Conservation (phyloP, 2,888 invertebrate genomes). For the Platycheirus rosarum region DNA sequence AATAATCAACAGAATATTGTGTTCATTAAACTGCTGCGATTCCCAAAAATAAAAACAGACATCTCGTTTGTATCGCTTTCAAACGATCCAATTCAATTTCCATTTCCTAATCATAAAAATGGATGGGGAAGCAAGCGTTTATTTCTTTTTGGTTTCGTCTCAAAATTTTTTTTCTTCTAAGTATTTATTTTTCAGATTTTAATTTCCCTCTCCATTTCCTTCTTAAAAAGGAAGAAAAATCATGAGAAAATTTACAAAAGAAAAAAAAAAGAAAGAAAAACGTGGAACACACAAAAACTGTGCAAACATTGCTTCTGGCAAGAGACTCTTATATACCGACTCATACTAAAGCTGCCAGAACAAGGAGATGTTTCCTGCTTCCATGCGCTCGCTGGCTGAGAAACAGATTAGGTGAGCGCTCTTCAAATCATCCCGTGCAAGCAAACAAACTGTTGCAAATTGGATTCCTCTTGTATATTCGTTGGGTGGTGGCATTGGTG, state of each 20-base stretch:
- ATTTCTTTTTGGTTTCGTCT: conserved; percentile 31
- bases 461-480: conserved; percentile 60
- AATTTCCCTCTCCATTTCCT: conserved; percentile 65
- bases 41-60: too few species aligned
- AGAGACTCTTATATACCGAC: conserved; percentile 21
- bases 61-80: conserved; percentile 43
- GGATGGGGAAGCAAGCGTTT: conserved; percentile 44
- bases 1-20: conserved; percentile 8
- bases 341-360: background rate
- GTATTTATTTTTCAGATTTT: conserved; percentile 65
- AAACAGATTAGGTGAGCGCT: conserved; percentile 64
- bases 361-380: conserved; percentile 6
- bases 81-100: conserved; percentile 61
- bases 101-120: conserved; percentile 57
- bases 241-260: conserved; percentile 37
- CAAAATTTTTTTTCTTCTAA: conserved; percentile 9
- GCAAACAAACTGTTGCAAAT: conserved; percentile 74
- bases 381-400: conserved; percentile 30
- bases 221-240: conserved; percentile 32
- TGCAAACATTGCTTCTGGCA: conserved; percentile 61
- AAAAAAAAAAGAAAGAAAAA: conserved; percentile 33
- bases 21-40: conserved; percentile 13
- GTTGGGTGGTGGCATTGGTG: conserved; percentile 35
- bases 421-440: conserved; percentile 62
- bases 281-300: conserved; percentile 45